Conservation (phyloP, 2,113 vertebrate genomes). For the Tenrec ecaudatus region DNA sequence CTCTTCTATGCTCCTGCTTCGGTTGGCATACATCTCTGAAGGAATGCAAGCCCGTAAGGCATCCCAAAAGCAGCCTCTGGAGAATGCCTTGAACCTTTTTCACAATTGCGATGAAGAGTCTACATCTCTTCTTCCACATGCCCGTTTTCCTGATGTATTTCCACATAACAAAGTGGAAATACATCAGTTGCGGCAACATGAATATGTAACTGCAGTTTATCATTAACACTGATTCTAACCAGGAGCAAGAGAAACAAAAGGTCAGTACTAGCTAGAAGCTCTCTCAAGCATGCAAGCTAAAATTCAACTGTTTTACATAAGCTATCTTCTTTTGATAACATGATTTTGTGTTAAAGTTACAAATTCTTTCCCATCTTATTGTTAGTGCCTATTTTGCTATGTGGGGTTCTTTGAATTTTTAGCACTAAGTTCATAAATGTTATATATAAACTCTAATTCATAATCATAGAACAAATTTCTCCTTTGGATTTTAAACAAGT, state of each 20-base stretch:
- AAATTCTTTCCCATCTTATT: not conserved
- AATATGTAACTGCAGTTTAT: constrained; percentile 5
- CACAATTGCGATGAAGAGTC: too few relatives aligned
- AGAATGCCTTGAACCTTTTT: not conserved
- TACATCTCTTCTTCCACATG: not conserved
- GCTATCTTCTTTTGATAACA: not conserved
- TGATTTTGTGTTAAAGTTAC: not conserved
- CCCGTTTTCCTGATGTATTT: constrained; percentile 1
- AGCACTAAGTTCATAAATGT: not conserved
- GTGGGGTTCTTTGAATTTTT: not conserved
- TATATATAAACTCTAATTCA: not conserved
- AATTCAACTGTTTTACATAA: not conserved
- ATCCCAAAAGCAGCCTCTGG: not conserved
- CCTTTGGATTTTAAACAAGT: not conserved
- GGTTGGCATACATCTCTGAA: not conserved
- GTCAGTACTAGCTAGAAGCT: not conserved
- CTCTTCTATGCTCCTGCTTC: not conserved
- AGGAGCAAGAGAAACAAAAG: constrained; percentile 14
- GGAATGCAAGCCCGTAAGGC: not conserved
- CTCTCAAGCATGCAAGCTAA: not conserved
- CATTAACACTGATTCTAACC: not conserved
- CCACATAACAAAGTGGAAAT: not conserved
- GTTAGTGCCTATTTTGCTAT: not conserved
- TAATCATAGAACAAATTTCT: not conserved
- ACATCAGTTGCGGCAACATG: not conserved